A percentile compares a stretch with the other conserved stretches of the same genome.
phyloP scores from a whole-genome alignment of 2,797 vertebrate genomes.

The Coregonus suidteri region DNA sequence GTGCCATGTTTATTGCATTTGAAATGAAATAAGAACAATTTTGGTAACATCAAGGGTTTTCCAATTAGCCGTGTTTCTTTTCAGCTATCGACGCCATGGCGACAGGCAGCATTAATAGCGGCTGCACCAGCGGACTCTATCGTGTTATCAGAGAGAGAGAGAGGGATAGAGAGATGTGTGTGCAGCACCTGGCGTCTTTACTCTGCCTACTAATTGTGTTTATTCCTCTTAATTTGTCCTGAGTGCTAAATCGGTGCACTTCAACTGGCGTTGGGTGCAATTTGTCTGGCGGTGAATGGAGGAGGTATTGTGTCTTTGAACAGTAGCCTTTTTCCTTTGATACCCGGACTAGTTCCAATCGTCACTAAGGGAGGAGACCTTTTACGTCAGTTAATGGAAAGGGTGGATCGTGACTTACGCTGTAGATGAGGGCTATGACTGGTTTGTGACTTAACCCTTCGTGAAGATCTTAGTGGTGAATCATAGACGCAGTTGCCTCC shows the following conservation, averaged over 20 bases:
- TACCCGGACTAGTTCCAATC: constrained; percentile 10
- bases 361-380: constrained; percentile 20
- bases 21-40: constrained; percentile 64
- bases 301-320: constrained; percentile 60
- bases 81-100: constrained; percentile 22
- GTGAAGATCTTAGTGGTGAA: background rate
- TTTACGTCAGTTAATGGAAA: background rate
- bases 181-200: constrained; percentile 39
- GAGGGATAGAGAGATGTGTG: constrained; percentile 1
- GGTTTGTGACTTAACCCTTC: background rate
- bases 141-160: constrained; percentile 42
- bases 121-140: constrained; percentile 38
- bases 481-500: background rate
- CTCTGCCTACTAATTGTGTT: constrained; percentile 76
- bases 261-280: constrained; percentile 54
- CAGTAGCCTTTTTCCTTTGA: constrained; percentile 52
- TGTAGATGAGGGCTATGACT: background rate
- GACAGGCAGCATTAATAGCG: constrained; percentile 51
- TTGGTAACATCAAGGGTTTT: constrained; percentile 62
- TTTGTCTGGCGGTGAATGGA: constrained; percentile 30
- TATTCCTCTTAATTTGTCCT: constrained; percentile 79
- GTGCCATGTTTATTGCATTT: constrained; percentile 50
- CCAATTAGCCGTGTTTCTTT: constrained; percentile 69
- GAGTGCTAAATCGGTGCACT: constrained; percentile 77
- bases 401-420: background rate